Conservation (phyloP, 2,888 invertebrate genomes). For the Melanophora roralis region DNA sequence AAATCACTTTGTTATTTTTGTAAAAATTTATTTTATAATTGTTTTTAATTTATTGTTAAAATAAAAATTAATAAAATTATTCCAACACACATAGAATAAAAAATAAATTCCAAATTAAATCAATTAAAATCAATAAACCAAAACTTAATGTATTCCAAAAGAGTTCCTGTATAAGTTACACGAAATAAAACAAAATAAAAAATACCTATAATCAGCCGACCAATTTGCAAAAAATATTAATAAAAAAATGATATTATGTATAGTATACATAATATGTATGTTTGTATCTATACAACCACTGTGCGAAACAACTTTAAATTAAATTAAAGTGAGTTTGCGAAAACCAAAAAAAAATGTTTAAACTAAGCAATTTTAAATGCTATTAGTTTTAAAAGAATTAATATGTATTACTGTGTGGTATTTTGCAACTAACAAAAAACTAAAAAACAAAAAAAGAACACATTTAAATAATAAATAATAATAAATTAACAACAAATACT, state of each 20-base stretch:
- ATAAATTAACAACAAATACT: slow-evolving; percentile 39
- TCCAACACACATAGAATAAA: slow-evolving; percentile 12
- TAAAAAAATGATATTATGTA: too few relatives aligned
- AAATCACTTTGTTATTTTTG: slow-evolving; percentile 51
- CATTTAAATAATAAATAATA: slow-evolving; percentile 18
- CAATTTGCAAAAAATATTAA: slow-evolving; percentile 58
- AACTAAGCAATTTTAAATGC: slow-evolving; percentile 8
- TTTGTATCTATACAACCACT: slow-evolving; percentile 42
- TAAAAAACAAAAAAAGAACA: slow-evolving; percentile 42
- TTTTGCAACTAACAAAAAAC: slow-evolving; percentile 28
- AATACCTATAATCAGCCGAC: slow-evolving; percentile 12
- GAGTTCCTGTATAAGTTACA: slow-evolving; percentile 71
- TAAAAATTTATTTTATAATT: slow-evolving; percentile 54
- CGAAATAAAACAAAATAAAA: slow-evolving; percentile 23
- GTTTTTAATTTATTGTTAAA: slow-evolving; percentile 43
- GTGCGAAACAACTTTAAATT: slow-evolving; percentile 10
- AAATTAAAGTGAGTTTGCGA: slow-evolving; percentile 29
- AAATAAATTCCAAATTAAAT: slow-evolving; percentile 17
- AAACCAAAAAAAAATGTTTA: neutral
- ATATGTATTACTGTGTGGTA: slow-evolving; percentile 4
- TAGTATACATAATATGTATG: too few relatives aligned
- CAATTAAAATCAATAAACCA: slow-evolving; percentile 15
- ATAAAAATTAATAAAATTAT: slow-evolving; percentile 2
- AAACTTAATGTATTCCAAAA: slow-evolving; percentile 47
- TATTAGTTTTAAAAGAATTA: slow-evolving; percentile 18